Percentiles rank a stretch among this genome's conserved stretches.
Conservation (phyloP, 2,888 invertebrate genomes). For the Aelia acuminata region DNA sequence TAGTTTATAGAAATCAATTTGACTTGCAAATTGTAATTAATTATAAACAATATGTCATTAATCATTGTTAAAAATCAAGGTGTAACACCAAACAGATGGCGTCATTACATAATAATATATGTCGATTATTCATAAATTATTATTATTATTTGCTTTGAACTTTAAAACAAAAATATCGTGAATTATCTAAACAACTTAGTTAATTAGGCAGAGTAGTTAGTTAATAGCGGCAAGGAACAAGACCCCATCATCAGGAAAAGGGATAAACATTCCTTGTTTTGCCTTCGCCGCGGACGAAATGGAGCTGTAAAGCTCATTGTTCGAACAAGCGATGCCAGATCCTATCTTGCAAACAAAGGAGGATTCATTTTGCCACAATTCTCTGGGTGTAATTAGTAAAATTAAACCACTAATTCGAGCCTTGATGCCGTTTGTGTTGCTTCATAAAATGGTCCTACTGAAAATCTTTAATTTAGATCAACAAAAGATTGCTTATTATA, state of each 20-base stretch:
- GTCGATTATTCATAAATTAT: neutral
- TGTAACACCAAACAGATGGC: neutral
- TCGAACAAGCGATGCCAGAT: neutral
- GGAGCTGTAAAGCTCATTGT: slow-evolving; percentile 16
- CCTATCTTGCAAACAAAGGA: slow-evolving; percentile 7
- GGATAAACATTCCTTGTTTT: slow-evolving; percentile 22
- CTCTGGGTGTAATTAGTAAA: neutral
- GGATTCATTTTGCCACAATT: neutral
- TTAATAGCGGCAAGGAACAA: neutral
- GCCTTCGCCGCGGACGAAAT: neutral
- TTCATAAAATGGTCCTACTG: neutral
- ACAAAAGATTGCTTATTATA: neutral
- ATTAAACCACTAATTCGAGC: neutral
- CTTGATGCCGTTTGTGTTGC: neutral
- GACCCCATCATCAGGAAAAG: too few relatives aligned
- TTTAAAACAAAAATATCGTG: neutral
- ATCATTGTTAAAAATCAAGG: too few relatives aligned
- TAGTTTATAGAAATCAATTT: too few relatives aligned
- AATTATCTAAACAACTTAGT: neutral
- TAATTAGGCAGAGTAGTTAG: slow-evolving; percentile 4
- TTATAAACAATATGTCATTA: too few relatives aligned
- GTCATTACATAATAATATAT: neutral
- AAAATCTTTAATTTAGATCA: neutral
- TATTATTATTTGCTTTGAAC: neutral
- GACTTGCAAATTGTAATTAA: too few relatives aligned